phyloP scores from a whole-genome alignment of 2,113 vertebrate species.

The Neogale vison region DNA sequence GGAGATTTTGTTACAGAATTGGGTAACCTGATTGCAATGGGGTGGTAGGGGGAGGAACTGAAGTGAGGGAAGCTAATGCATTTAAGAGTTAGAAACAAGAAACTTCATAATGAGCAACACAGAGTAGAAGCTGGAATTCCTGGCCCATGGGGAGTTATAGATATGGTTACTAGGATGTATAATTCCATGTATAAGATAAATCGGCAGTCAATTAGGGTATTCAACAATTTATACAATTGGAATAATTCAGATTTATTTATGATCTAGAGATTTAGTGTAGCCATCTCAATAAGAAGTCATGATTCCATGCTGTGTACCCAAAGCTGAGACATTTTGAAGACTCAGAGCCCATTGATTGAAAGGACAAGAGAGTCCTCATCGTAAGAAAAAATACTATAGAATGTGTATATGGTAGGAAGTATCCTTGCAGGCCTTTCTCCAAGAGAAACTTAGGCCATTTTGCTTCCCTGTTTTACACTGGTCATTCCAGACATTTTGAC shows the following conservation, averaged over 20 bases:
- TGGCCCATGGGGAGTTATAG: neutral
- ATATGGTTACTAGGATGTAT: neutral
- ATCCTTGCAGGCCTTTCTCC: neutral
- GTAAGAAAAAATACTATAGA: neutral
- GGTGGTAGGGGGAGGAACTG: neutral
- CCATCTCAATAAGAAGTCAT: neutral
- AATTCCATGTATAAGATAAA: neutral
- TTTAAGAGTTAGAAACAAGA: neutral
- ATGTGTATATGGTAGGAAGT: neutral
- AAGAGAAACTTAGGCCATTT: neutral
- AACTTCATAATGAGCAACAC: neutral
- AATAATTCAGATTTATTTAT: neutral
- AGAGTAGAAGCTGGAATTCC: neutral
- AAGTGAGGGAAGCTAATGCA: neutral
- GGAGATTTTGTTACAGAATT: neutral
- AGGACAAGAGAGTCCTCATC: neutral
- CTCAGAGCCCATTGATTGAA: neutral
- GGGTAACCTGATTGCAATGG: no score
- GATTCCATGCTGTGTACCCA: neutral
- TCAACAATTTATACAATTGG: neutral
- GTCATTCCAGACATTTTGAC: neutral
- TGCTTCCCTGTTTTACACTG: neutral
- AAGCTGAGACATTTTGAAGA: neutral
- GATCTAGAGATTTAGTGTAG: neutral
- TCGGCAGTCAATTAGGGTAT: neutral